Conservation (phyloP, 1,140 invertebrate genomes). For the Wasmannia auropunctata region DNA sequence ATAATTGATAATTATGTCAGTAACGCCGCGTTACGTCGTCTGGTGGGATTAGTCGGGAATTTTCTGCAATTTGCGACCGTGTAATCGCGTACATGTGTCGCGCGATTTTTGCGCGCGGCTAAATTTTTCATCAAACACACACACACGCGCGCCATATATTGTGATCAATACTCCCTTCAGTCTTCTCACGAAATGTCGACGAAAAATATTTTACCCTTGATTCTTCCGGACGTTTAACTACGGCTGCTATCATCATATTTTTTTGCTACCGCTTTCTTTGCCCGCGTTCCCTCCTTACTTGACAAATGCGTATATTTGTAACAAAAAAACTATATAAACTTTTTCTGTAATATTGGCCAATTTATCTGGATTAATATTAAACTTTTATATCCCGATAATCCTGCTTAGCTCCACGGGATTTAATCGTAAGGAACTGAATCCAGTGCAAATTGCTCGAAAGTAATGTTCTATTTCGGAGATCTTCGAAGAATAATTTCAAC, state of each 20-base stretch:
- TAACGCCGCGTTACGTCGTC: neutral
- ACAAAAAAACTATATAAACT: neutral
- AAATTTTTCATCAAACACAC: constrained; percentile 38
- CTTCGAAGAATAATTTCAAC: neutral
- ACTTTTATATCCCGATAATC: neutral
- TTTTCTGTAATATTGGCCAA: neutral
- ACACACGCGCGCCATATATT: neutral
- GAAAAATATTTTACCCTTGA: constrained; percentile 30
- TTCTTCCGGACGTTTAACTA: constrained; percentile 28
- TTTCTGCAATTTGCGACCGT: neutral
- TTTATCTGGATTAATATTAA: neutral
- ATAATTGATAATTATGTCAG: constrained; percentile 55
- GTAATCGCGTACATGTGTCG: neutral
- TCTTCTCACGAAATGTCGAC: constrained; percentile 29
- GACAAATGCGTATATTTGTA: neutral
- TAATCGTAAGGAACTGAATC: neutral
- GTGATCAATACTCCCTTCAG: constrained; percentile 4
- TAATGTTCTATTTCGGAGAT: neutral
- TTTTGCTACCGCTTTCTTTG: neutral
- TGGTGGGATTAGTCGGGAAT: neutral
- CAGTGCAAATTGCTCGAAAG: constrained; percentile 6
- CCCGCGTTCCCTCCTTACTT: neutral
- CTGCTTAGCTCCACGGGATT: neutral
- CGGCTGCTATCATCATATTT: constrained; percentile 27
- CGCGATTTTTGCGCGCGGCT: neutral